Conservation (phyloP, 2,113 vertebrate genomes). For the Dendrocopos noguchii region DNA sequence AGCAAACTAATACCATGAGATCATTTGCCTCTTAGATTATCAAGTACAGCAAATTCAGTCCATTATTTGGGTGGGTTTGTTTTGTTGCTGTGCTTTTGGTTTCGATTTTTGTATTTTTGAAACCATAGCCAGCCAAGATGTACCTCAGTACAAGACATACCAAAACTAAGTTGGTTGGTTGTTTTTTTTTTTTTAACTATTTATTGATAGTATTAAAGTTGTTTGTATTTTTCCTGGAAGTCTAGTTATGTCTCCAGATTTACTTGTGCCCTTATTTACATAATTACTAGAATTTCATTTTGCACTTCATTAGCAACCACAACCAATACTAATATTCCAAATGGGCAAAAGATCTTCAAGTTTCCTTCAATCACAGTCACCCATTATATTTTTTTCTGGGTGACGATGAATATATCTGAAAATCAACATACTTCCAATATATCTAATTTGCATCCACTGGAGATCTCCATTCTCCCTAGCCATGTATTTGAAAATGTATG, state of each 20-base stretch:
- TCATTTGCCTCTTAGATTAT: background rate
- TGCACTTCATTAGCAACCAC: background rate
- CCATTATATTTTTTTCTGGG: background rate
- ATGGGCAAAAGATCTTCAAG: background rate
- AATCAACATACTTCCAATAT: background rate
- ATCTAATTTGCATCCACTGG: background rate
- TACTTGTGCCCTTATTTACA: background rate
- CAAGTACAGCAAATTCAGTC: rapidly evolving
- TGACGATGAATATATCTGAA: background rate
- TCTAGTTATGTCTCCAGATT: background rate
- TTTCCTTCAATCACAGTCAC: background rate
- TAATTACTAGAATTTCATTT: slow-evolving; percentile 7
- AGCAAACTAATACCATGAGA: background rate
- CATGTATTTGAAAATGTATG: background rate
- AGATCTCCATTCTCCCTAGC: background rate
- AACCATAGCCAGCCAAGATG: background rate
- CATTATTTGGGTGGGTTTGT: rapidly evolving
- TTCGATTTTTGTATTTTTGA: background rate
- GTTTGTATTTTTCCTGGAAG: background rate
- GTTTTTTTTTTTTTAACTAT: background rate
- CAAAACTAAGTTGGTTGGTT: too few relatives aligned
- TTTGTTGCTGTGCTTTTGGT: too few relatives aligned
- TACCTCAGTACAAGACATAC: rapidly evolving
- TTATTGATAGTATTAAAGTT: background rate
- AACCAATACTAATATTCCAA: background rate